A percentile compares a stretch with the other conserved stretches of the same genome.
Conservation (phyloP, 2,113 vertebrate genomes). For the Tragelaphus imberbis region DNA sequence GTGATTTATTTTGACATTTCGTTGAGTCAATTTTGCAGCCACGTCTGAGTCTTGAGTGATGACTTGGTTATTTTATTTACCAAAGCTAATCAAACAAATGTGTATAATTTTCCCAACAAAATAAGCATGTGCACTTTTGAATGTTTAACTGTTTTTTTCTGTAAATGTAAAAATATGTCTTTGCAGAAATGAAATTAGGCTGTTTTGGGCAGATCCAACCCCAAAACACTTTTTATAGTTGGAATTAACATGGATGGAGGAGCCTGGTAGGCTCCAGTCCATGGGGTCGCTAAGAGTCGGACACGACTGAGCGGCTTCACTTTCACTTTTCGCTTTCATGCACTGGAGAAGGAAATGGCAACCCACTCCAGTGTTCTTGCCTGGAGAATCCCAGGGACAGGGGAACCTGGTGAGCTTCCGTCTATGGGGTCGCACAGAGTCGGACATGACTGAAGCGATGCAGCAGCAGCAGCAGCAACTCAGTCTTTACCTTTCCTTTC, state of each 20-base stretch:
- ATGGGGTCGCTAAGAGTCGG: no score
- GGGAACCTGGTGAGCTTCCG: no score
- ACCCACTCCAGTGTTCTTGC: no score
- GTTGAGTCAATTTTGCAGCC: conserved; percentile 70
- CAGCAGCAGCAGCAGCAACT: no score
- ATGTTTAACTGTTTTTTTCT: conserved; percentile 60
- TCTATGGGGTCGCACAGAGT: no score
- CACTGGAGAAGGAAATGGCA: no score
- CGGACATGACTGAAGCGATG: no score
- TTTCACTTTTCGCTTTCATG: no score
- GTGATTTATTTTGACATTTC: conserved; percentile 76
- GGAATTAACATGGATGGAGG: no score
- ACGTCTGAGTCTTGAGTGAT: conserved; percentile 72
- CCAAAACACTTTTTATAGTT: conserved; percentile 1
- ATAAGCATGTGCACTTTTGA: conserved; percentile 66
- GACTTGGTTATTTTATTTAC: conserved; percentile 76
- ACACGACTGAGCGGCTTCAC: no score
- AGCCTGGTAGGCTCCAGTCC: no score
- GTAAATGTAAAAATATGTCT: conserved; percentile 56
- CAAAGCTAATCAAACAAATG: conserved; percentile 76
- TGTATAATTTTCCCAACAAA: conserved; percentile 74
- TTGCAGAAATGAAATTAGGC: conserved; percentile 53
- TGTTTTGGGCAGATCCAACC: conserved; percentile 35
- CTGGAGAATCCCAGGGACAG: no score
- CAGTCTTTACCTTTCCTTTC: neutral